These are phyloP conservation scores for Stichodactyla helianthus DNA, from an alignment of 64 coral and sea anemone genomes.

Conservation along the genomic window DNA sequence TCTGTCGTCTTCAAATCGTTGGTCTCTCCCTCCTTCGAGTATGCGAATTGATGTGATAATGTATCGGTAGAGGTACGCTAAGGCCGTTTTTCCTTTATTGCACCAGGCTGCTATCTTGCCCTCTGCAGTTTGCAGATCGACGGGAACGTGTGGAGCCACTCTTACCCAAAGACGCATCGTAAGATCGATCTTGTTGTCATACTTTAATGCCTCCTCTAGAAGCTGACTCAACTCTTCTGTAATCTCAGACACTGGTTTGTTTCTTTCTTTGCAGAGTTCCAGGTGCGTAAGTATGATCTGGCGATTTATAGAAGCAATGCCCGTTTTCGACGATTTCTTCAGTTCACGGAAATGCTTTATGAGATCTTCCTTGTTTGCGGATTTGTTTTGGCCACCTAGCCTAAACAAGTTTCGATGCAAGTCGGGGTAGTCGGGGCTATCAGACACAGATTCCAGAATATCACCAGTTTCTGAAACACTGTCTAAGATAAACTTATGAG, in stretches of 20 bases:
- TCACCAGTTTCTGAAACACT: constrained; percentile 33
- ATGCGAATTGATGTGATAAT: constrained; percentile 45
- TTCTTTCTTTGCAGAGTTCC: constrained; percentile 12
- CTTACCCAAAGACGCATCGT: constrained; percentile 66
- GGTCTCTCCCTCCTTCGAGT: constrained; percentile 25
- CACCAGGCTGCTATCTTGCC: constrained; percentile 44
- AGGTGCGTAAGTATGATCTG: constrained; percentile 38
- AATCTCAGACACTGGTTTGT: neutral
- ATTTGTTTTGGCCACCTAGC: constrained; percentile 1
- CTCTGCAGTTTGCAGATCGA: constrained; percentile 26
- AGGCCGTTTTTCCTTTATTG: constrained; percentile 27
- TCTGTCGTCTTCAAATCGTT: neutral
- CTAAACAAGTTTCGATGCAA: constrained; percentile 30
- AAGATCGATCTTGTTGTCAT: constrained; percentile 29
- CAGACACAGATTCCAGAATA: constrained; percentile 40
- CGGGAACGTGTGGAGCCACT: constrained; percentile 37
- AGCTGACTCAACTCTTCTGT: constrained; percentile 16
- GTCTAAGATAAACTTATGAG: constrained; percentile 36
- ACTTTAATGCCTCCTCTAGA: constrained; percentile 37
- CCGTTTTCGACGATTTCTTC: constrained; percentile 6
- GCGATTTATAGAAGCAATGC: constrained; percentile 38
- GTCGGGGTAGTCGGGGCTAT: constrained; percentile 35
- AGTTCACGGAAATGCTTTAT: neutral
- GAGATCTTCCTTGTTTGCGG: neutral
- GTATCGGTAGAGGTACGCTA: constrained; percentile 41